Conservation (phyloP, 2,113 vertebrate genomes). For the Triplophysa siluroides region DNA sequence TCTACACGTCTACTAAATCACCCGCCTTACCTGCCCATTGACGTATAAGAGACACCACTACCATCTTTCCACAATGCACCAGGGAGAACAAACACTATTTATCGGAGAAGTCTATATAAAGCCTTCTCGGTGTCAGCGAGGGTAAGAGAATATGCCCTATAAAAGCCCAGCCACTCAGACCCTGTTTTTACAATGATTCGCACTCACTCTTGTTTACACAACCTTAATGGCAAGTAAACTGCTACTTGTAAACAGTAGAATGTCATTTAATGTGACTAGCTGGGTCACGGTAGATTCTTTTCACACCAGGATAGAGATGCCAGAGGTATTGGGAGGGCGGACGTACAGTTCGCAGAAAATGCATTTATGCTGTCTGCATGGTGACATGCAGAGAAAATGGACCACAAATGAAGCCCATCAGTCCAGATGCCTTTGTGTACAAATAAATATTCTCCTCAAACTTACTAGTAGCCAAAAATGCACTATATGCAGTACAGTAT, state of each 20-base stretch:
- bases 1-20: constrained; percentile 31
- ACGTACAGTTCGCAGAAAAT: constrained; percentile 9
- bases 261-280: constrained; percentile 47
- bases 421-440: not conserved
- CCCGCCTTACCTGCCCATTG: constrained; percentile 11
- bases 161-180: constrained; percentile 50
- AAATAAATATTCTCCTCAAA: not conserved
- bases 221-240: constrained; percentile 50
- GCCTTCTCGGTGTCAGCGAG: constrained; percentile 47
- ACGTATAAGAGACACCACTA: constrained; percentile 45
- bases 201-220: constrained; percentile 48
- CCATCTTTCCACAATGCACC: constrained; percentile 49
- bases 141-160: constrained; percentile 53
- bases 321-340: constrained; percentile 32
- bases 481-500: too few species aligned
- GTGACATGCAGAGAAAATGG: constrained; percentile 1
- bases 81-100: constrained; percentile 41
- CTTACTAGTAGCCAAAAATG: not conserved
- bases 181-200: constrained; percentile 43
- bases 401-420: not conserved
- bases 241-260: constrained; percentile 58
- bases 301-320: constrained; percentile 11
- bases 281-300: constrained; percentile 12
- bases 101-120: constrained; percentile 52
- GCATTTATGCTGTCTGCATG: not conserved